These are phyloP conservation scores for Alethe castanea DNA, from an alignment of 2,113 vertebrate species.

Conservation along the genomic window DNA sequence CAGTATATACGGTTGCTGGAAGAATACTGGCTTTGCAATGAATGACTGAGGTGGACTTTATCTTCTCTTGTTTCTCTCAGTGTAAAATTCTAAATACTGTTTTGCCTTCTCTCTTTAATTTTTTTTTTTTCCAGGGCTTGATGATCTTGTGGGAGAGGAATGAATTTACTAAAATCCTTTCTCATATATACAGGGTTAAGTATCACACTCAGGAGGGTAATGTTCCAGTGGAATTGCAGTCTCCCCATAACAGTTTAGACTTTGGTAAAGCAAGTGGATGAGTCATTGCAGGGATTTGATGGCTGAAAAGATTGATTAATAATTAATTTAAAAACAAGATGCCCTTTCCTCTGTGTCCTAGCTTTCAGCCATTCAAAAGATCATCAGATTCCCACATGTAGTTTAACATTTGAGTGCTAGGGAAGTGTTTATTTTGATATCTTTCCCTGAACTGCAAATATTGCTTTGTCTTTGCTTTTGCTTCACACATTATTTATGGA, in stretches of 20 bases:
- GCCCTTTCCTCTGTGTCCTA: not conserved
- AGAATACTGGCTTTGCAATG: not conserved
- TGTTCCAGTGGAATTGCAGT: not conserved
- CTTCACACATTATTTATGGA: not conserved
- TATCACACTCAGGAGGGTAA: not conserved
- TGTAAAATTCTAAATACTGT: not conserved
- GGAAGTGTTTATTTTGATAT: not conserved
- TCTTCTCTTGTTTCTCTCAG: not conserved
- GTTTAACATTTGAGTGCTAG: not conserved
- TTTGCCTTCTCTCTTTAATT: too few species aligned
- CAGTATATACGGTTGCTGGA: not conserved
- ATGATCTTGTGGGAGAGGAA: not conserved
- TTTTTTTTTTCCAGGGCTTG: not conserved
- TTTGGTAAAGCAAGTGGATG: conserved; percentile 43
- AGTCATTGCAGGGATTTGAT: conserved; percentile 46
- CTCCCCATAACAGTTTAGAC: conserved; percentile 35
- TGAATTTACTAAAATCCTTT: not conserved
- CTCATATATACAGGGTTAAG: not conserved
- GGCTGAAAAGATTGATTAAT: conserved; percentile 47
- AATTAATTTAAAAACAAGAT: conserved; percentile 52
- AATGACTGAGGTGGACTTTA: not conserved
- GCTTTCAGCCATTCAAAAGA: conserved; percentile 8
- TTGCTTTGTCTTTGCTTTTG: conserved; percentile 5
- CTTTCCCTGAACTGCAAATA: conserved; percentile 9
- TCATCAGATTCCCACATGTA: conserved; percentile 9